Conservation (phyloP, 2,888 invertebrate species). For the Apamea crenata region DNA sequence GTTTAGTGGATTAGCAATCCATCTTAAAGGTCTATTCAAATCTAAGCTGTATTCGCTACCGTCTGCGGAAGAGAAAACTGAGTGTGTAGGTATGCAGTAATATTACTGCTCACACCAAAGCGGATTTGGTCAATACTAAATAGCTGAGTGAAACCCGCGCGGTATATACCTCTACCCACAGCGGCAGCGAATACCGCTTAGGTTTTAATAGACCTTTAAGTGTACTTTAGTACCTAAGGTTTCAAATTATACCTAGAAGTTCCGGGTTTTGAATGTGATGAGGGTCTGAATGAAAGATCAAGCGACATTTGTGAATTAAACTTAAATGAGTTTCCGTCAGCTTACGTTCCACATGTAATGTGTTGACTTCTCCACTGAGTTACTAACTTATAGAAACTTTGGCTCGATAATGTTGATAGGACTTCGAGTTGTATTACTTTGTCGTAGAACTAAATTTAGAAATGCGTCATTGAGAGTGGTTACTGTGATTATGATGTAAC, state of each 20-base stretch:
- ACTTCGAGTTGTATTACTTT: not conserved
- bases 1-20: not conserved
- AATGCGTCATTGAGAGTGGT: not conserved
- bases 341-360: not conserved
- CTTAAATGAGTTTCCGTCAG: constrained; percentile 1
- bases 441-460: not conserved
- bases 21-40: too few relatives aligned
- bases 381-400: constrained; percentile 11
- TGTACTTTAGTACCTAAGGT: constrained; percentile 40
- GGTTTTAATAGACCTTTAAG: too few relatives aligned
- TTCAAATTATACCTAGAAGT: constrained; percentile 65
- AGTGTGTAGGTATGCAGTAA: too few relatives aligned
- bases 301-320: not conserved
- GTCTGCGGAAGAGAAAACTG: too few relatives aligned
- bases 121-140: too few relatives aligned
- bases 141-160: too few relatives aligned
- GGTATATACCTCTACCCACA: too few relatives aligned
- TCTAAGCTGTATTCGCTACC: too few relatives aligned
- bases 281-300: constrained; percentile 48
- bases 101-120: too few relatives aligned
- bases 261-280: constrained; percentile 68
- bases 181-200: too few relatives aligned
- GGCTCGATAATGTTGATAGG: not conserved
- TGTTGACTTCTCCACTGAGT: not conserved
- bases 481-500: not conserved